Evolutionary conservation across 2,113 vertebrate species (phyloP).

Genomic region (Menidia beryllina): DNA sequence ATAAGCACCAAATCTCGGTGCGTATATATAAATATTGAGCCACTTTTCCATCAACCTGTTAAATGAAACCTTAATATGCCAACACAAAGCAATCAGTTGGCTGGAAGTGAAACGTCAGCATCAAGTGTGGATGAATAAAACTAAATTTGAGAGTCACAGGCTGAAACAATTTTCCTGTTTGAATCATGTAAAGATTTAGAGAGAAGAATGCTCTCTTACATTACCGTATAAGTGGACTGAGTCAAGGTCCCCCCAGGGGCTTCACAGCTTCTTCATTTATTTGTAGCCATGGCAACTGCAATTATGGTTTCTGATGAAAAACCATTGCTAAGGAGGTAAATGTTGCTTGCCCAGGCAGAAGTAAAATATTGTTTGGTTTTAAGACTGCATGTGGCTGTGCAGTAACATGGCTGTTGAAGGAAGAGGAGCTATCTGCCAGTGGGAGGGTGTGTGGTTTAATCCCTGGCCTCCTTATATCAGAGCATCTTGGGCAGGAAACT

Average conservation of each 20-base stretch:
- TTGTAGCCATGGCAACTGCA: not conserved
- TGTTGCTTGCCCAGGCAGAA: too few species aligned
- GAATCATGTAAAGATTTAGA: slow-evolving; percentile 3
- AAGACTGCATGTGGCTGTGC: too few species aligned
- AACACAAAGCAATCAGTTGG: slow-evolving; percentile 27
- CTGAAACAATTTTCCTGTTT: not conserved
- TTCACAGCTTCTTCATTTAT: not conserved
- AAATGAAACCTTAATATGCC: slow-evolving; percentile 43
- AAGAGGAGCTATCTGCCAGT: too few species aligned
- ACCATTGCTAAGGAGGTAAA: too few species aligned
- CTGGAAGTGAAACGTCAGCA: slow-evolving; percentile 15
- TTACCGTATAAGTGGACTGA: not conserved
- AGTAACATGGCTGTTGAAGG: too few species aligned
- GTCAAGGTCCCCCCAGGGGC: not conserved
- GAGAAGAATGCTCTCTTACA: not conserved
- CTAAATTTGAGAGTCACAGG: not conserved
- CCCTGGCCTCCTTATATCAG: too few species aligned
- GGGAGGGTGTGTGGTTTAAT: too few species aligned
- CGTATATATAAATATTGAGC: slow-evolving; percentile 35
- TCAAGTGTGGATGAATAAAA: slow-evolving; percentile 11
- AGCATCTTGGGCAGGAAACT: too few species aligned
- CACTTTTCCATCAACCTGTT: slow-evolving; percentile 50
- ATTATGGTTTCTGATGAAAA: not conserved
- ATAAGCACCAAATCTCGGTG: slow-evolving; percentile 42
- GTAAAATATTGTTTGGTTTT: too few species aligned